These are phyloP conservation scores for Hippocampus mohnikei DNA, from an alignment of 2,113 vertebrate genomes.

Conservation along the genomic window DNA sequence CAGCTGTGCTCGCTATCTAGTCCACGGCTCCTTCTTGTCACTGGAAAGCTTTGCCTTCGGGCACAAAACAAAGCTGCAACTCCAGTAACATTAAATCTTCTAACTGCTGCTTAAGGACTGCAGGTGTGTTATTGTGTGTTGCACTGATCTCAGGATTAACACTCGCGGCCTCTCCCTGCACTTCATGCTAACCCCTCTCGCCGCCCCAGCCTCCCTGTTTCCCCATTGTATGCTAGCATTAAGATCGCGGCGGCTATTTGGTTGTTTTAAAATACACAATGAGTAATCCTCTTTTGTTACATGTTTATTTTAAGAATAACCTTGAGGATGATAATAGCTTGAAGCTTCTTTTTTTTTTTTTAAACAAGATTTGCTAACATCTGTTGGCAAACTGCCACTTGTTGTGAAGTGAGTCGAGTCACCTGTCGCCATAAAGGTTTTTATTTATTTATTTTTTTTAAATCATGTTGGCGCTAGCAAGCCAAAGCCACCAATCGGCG, in stretches of 20 bases:
- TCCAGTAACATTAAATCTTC: conserved; percentile 16
- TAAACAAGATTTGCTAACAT: background rate
- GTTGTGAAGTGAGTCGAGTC: no score
- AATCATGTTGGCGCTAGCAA: no score
- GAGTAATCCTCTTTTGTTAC: no score
- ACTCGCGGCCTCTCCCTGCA: conserved; percentile 34
- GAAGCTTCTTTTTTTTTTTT: background rate
- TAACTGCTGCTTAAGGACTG: conserved; percentile 38
- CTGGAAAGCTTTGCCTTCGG: background rate
- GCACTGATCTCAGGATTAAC: conserved; percentile 54
- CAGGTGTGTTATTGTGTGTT: conserved; percentile 16
- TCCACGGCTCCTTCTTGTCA: background rate
- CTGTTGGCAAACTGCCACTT: no score
- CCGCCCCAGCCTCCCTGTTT: background rate
- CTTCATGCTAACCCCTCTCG: conserved; percentile 14
- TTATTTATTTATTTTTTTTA: no score
- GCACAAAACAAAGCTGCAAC: conserved; percentile 5
- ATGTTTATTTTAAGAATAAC: no score
- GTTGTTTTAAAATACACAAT: no score
- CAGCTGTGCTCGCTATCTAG: background rate
- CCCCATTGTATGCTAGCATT: no score
- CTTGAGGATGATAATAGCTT: no score
- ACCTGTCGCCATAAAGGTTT: no score
- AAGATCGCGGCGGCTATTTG: no score
- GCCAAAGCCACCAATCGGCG: no score